Conservation (phyloP, 2,113 vertebrate genomes). For the Andinoacara biseriatus region DNA sequence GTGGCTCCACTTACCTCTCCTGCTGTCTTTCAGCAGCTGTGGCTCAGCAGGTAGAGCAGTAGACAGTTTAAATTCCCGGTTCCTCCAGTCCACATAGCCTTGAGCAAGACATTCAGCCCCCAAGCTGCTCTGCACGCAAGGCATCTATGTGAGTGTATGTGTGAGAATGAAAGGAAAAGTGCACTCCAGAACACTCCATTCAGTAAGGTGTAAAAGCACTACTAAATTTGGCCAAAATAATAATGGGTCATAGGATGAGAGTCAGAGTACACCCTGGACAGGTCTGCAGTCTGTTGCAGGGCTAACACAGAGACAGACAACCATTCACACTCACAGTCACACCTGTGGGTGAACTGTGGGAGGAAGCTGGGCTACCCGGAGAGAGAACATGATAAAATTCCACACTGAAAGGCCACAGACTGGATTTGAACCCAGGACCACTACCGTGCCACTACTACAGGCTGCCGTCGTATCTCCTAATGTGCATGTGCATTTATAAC, state of each 20-base stretch:
- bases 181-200: not conserved
- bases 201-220: not conserved
- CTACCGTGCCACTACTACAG: too few relatives aligned
- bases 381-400: too few relatives aligned
- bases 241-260: not conserved
- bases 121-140: not conserved
- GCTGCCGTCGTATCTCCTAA: too few relatives aligned
- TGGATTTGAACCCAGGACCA: too few relatives aligned
- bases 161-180: not conserved
- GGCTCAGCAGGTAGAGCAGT: not conserved
- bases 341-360: too few relatives aligned
- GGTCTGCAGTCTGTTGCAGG: too few relatives aligned
- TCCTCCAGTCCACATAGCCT: not conserved
- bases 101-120: not conserved
- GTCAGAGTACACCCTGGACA: too few relatives aligned
- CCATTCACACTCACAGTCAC: too few relatives aligned
- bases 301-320: too few relatives aligned
- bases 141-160: not conserved
- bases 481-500: too few relatives aligned
- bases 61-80: not conserved
- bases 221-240: not conserved
- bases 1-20: not conserved
- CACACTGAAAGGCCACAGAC: too few relatives aligned
- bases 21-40: slow-evolving; percentile 2
- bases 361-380: too few relatives aligned